Percentiles rank a stretch among this genome's conserved stretches.
These are phyloP conservation scores for Champsocephalus esox DNA, from an alignment of 2,797 vertebrate genomes.

Conservation along the genomic window DNA sequence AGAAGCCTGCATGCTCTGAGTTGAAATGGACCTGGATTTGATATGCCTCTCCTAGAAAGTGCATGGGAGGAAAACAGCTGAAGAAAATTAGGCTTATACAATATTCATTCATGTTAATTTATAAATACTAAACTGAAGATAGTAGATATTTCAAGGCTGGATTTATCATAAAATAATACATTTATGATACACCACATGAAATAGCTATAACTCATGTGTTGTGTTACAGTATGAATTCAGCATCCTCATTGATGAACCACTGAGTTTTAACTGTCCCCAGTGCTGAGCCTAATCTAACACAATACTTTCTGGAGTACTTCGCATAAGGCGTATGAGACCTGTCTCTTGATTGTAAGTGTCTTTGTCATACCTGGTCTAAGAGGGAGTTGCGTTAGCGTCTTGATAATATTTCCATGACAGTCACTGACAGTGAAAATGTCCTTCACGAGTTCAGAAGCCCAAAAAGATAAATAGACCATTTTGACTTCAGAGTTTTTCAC, in stretches of 20 bases:
- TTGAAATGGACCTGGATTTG: slow-evolving; percentile 77
- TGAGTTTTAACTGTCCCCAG: not conserved
- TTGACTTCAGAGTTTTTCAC: slow-evolving; percentile 78
- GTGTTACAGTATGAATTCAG: not conserved
- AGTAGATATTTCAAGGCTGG: not conserved
- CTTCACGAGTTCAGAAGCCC: slow-evolving; percentile 42
- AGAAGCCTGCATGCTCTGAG: slow-evolving; percentile 80
- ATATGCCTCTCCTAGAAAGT: slow-evolving; percentile 72
- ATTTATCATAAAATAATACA: not conserved
- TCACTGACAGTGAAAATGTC: slow-evolving; percentile 74
- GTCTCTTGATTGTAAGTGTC: not conserved
- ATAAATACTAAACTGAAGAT: not conserved
- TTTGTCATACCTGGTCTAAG: slow-evolving; percentile 79
- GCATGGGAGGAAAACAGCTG: not conserved
- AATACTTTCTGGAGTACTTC: not conserved
- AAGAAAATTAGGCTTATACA: not conserved
- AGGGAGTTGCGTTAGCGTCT: slow-evolving; percentile 44
- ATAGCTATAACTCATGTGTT: not conserved
- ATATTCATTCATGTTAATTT: not conserved
- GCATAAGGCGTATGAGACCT: not conserved
- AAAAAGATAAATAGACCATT: slow-evolving; percentile 73
- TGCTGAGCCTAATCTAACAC: not conserved
- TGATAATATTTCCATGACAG: slow-evolving; percentile 43
- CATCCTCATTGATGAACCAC: not conserved
- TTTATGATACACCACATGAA: not conserved